Conservation (phyloP, 1,140 invertebrate species). For the Chironomus striatipennis region DNA sequence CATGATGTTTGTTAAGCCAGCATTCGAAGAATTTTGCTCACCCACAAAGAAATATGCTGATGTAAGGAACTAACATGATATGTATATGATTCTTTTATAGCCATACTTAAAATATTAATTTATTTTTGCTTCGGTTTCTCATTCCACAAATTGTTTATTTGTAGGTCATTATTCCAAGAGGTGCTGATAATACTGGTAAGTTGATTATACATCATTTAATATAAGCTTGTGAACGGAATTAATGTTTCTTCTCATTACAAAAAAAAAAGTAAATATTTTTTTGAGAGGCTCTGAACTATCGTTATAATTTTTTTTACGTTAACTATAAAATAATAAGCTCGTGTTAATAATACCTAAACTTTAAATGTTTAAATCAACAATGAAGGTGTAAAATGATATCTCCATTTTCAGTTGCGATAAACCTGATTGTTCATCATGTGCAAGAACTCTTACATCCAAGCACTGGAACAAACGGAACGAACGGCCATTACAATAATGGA, state of each 20-base stretch:
- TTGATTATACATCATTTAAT: slow-evolving; percentile 26
- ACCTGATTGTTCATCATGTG: slow-evolving; percentile 97
- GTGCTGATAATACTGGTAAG: slow-evolving; percentile 91
- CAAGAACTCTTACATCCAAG: slow-evolving; percentile 75
- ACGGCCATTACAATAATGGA: slow-evolving; percentile 16
- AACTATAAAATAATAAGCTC: not conserved
- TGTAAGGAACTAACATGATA: slow-evolving; percentile 37
- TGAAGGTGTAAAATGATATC: slow-evolving; percentile 16
- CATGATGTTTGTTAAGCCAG: slow-evolving; percentile 95
- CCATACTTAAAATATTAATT: not conserved
- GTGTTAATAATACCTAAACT: not conserved
- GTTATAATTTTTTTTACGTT: slow-evolving; percentile 12
- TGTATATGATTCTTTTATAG: not conserved
- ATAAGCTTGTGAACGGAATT: too few species aligned
- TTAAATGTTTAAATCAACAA: slow-evolving; percentile 7
- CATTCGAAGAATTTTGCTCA: slow-evolving; percentile 98
- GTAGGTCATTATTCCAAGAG: slow-evolving; percentile 85
- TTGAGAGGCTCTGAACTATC: not conserved
- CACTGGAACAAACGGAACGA: slow-evolving; percentile 31
- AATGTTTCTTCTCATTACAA: too few species aligned
- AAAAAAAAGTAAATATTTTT: not conserved
- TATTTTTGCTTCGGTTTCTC: too few species aligned
- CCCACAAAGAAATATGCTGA: slow-evolving; percentile 99
- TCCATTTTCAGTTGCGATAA: slow-evolving; percentile 91
- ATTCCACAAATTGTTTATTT: too few species aligned